A percentile compares a stretch with the other conserved stretches of the same genome.
phyloP scores from a whole-genome alignment of 1,140 invertebrate genomes.

The Drosophila tsacasi region DNA sequence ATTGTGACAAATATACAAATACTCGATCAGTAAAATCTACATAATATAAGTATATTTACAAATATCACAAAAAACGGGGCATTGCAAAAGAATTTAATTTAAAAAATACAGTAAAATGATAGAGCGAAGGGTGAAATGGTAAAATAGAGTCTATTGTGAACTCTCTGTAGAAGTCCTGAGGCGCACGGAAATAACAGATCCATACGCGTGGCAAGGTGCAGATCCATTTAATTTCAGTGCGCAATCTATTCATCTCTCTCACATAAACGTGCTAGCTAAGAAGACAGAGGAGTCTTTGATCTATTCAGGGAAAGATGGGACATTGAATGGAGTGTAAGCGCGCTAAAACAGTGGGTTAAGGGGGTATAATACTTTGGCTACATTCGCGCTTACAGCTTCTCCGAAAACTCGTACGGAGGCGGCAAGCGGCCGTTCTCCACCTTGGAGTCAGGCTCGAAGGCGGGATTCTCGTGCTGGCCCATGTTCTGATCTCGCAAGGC shows the following conservation, averaged over 20 bases:
- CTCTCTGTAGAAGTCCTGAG: constrained; percentile 50
- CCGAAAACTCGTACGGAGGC: constrained; percentile 50
- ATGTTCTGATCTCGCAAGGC: constrained; percentile 39
- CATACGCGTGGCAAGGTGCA: not conserved
- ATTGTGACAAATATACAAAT: constrained; percentile 69
- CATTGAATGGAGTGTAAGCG: constrained; percentile 27
- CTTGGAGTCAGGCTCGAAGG: constrained; percentile 78
- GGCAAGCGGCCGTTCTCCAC: constrained; percentile 54
- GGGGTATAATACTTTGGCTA: constrained; percentile 9
- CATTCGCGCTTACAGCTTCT: constrained; percentile 52
- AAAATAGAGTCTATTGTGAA: constrained; percentile 43
- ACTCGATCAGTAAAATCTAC: constrained; percentile 51
- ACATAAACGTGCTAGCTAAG: constrained; percentile 70
- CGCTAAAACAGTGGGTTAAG: constrained; percentile 1
- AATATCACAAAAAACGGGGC: constrained; percentile 70
- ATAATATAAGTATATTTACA: constrained; percentile 66
- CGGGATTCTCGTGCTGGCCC: constrained; percentile 71
- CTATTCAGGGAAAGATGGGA: constrained; percentile 37
- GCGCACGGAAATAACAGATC: constrained; percentile 47
- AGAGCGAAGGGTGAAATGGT: constrained; percentile 23
- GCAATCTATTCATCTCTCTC: constrained; percentile 85
- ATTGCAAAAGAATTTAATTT: constrained; percentile 37
- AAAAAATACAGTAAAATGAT: constrained; percentile 4
- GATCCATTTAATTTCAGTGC: constrained; percentile 77
- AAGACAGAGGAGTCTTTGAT: constrained; percentile 39